Evolutionary conservation across 2,888 invertebrate species (phyloP), one percentile per base, ranked within the genome.

Genomic region (Aethes cnicana): DNA sequence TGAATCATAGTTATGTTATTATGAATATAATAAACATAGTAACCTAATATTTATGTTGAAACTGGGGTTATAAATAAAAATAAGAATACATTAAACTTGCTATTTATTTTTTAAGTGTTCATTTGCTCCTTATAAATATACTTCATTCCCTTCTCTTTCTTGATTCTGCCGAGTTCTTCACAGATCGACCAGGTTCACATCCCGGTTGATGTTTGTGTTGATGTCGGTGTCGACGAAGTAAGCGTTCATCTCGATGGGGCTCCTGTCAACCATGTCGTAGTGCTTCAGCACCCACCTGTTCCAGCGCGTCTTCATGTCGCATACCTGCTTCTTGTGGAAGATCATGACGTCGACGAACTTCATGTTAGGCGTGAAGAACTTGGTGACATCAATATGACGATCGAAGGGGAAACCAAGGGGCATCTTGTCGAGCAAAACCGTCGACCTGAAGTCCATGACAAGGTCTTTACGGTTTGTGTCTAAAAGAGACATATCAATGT

Each of bases 341-440:
- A 95, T 89, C 59, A 85, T 84, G 3, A 92, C 90, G 62, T 94
- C 93, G 61, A 93, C 88, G 73, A 93, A 92, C 75, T 87, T 91
- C 84, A 92, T 92, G 83, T 95, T 95, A 28, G 93, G 91, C 11
- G 92, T 92, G 59, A 88, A 89, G 90, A 93, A 94, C 55, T 83
- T 85, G 39, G 79, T 79, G 35, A 91, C 84, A 33, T 92, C 85
- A 66, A 94, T 91, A 14, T 85, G 83, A 62, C 94, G 92, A 72
- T 95, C 95, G 71, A 95, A 91, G 55, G 95, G 95, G 90, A 92
- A 95, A 46, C 94, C 94, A 66, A 93, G 86, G 35, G 94, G 91
- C 73, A 91, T 90, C 59, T 87, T 90, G 73, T 95, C 94, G 36
- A 93, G 81, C 68, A 85, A 63, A 1, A 79, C 74, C 47, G 81